phyloP scores from a whole-genome alignment of 2,797 vertebrate genomes.

The Acestrorhynchus altus region DNA sequence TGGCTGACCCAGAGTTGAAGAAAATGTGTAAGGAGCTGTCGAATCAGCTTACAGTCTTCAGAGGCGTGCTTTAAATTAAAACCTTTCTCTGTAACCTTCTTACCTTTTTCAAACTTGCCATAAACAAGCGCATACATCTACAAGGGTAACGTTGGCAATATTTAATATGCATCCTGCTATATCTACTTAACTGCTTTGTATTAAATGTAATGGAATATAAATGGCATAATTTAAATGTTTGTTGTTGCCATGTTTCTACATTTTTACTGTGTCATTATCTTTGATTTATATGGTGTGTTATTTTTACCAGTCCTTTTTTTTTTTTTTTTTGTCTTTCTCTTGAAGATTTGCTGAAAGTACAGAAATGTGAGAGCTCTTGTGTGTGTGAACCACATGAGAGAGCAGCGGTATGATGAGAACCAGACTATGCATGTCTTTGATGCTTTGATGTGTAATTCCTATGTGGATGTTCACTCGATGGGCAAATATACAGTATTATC shows the following conservation, averaged over 20 bases:
- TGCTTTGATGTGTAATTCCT: constrained; percentile 85
- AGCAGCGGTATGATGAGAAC: constrained; percentile 77
- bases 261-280: constrained; percentile 60
- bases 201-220: constrained; percentile 75
- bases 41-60: constrained; percentile 21
- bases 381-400: constrained; percentile 71
- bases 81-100: constrained; percentile 33
- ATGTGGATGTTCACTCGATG: constrained; percentile 77
- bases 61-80: constrained; percentile 55
- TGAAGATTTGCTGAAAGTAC: constrained; percentile 70
- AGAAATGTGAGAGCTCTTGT: constrained; percentile 72
- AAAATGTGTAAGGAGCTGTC: constrained; percentile 33
- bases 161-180: constrained; percentile 77
- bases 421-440: constrained; percentile 86
- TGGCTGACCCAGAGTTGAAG: constrained; percentile 42
- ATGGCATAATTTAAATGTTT: constrained; percentile 79
- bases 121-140: constrained; percentile 52
- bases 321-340: constrained; percentile 61
- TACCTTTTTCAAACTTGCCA: constrained; percentile 47
- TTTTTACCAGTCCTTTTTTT: constrained; percentile 63
- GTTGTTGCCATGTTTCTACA: constrained; percentile 56
- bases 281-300: constrained; percentile 56
- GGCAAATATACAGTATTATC: constrained; percentile 94
- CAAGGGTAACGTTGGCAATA: constrained; percentile 52
- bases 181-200: constrained; percentile 59